Evolutionary conservation across 2,797 vertebrate genomes (phyloP).

Genomic region (Lepilemur ruficaudatus): DNA sequence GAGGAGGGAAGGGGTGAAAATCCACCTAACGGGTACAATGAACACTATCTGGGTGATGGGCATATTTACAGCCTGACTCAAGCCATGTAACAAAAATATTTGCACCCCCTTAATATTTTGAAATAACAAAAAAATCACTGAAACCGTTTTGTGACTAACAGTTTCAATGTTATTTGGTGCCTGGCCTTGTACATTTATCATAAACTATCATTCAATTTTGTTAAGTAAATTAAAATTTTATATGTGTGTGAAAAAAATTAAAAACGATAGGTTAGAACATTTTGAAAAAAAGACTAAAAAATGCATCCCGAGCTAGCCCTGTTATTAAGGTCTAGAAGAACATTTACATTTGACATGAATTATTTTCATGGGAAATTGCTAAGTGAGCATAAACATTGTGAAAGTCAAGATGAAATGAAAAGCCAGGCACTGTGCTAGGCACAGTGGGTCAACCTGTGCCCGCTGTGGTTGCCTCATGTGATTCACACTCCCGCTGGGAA

Average conservation of each 20-base stretch:
- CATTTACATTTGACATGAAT: not conserved
- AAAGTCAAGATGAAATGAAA: not conserved
- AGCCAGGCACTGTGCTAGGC: not conserved
- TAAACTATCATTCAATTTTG: slow-evolving; percentile 51
- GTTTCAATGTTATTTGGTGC: slow-evolving; percentile 1
- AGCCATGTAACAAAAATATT: not conserved
- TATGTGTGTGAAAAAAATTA: not conserved
- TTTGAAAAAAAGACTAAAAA: not conserved
- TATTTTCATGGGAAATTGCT: not conserved
- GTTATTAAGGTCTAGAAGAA: not conserved
- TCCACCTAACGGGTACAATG: not conserved
- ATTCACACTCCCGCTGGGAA: not conserved
- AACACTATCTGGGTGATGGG: not conserved
- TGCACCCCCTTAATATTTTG: not conserved
- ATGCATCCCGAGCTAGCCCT: not conserved
- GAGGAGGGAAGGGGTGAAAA: not conserved
- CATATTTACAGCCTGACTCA: not conserved
- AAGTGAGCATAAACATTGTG: not conserved
- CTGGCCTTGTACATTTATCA: slow-evolving; percentile 34
- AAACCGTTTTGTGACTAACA: not conserved
- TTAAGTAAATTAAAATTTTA: slow-evolving; percentile 43
- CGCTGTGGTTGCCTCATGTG: not conserved
- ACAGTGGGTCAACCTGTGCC: not conserved
- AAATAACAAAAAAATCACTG: slow-evolving; percentile 15
- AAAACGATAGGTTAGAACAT: not conserved